Base-by-base conservation (phyloP, 2,797 vertebrate species). In the Scyliorhinus canicula region DNA sequence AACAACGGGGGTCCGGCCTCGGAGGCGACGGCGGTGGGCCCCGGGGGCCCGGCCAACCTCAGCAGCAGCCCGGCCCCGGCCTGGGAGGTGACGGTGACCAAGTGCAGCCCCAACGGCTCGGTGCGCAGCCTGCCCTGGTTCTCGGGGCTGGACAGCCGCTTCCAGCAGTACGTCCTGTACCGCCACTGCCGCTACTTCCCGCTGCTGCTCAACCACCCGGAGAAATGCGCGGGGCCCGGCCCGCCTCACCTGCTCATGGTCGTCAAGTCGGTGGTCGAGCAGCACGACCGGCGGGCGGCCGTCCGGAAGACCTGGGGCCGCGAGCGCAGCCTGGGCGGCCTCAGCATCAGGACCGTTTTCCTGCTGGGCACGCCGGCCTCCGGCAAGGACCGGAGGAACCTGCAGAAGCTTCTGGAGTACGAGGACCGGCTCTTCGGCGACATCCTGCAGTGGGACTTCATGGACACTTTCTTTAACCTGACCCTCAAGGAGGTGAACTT, bases 371-470 rank as follows among this genome's bases (percentile, higher is more conserved):
- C 96, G 16, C 97, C 98, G 0, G 95, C 97, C 0, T 95, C 95
- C 0, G 98, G 97, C 0, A 98, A 98, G 95, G 98, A 98, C 95
- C 85, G 96, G 0, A 97, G 97, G 28, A 98, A 98, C 96, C 97
- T 98, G 12, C 98, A 98, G 95, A 97, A 97, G 95, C 97, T 98
- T 84, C 96, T 98, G 74, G 96, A 98, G 95, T 98, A 97, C 95
- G 98, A 98, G 96, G 97, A 98, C 96, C 95, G 2, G 91, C 96
- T 98, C 11, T 97, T 98, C 44, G 97, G 97, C 60, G 98, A 98
- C 97, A 98, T 98, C 94, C 96, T 98, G 44, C 98, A 98, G 95
- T 98, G 98, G 98, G 97, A 98, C 96, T 98, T 98, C 95, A 98
- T 98, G 97, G 98, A 98, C 97, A 98, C 98, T 0, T 98, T 98